These are phyloP conservation scores for Pristionchus maxplancki DNA, from an alignment of 2,888 invertebrate genomes.

Conservation along the genomic window DNA sequence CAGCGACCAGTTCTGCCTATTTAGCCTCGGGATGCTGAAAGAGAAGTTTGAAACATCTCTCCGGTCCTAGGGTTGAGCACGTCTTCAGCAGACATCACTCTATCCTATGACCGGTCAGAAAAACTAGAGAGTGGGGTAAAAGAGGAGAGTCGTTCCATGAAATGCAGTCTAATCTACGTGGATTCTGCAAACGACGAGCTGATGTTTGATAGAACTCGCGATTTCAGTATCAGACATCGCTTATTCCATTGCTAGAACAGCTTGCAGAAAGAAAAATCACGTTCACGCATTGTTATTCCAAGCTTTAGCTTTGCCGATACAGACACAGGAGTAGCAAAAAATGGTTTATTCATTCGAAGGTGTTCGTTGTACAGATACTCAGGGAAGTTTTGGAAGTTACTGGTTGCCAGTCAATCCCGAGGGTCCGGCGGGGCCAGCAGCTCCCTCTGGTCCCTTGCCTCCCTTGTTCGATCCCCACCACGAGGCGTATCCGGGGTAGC, in stretches of 20 bases:
- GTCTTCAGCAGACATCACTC: not conserved
- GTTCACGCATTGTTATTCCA: too few relatives aligned
- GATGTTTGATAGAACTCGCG: not conserved
- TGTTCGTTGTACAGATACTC: constrained; percentile 7
- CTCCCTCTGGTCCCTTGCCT: not conserved
- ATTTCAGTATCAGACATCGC: too few relatives aligned
- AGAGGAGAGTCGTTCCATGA: not conserved
- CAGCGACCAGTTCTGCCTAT: not conserved
- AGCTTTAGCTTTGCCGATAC: too few relatives aligned
- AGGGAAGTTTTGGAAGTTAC: not conserved
- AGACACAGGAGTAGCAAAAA: not conserved
- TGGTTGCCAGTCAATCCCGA: constrained; percentile 19
- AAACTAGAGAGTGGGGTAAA: not conserved
- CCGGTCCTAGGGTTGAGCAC: not conserved
- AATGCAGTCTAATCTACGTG: not conserved
- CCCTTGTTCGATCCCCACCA: constrained; percentile 42
- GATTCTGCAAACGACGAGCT: not conserved
- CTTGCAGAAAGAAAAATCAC: too few relatives aligned
- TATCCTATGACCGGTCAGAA: too few relatives aligned
- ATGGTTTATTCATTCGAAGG: constrained; percentile 5
- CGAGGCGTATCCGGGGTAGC: constrained; percentile 30
- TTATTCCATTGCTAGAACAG: too few relatives aligned
- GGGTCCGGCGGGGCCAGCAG: not conserved
- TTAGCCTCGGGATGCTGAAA: not conserved
- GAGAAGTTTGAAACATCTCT: not conserved